A percentile compares a stretch with the other conserved stretches of the same genome.
These are phyloP conservation scores for Meiosimyza decipiens DNA, from an alignment of 2,888 invertebrate species.

Conservation along the genomic window DNA sequence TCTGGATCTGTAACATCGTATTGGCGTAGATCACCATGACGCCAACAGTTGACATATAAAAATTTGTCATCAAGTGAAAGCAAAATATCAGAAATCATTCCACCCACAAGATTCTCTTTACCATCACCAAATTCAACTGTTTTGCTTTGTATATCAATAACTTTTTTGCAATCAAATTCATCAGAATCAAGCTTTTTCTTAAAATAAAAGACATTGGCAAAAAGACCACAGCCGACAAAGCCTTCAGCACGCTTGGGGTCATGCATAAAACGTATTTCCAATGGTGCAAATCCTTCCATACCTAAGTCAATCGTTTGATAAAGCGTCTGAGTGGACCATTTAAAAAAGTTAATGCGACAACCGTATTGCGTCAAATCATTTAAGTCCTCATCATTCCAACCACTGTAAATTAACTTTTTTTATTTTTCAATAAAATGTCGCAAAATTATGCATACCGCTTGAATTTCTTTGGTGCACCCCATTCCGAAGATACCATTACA, in stretches of 20 bases:
- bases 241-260: conserved; percentile 87
- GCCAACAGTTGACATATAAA: conserved; percentile 91
- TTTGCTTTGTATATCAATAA: conserved; percentile 86
- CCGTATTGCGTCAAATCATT: conserved; percentile 78
- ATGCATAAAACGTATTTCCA: conserved; percentile 94
- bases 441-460: conserved; percentile 58
- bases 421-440: neutral
- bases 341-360: conserved; percentile 84
- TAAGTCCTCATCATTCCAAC: conserved; percentile 70
- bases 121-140: conserved; percentile 77
- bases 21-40: conserved; percentile 94
- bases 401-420: conserved; percentile 61
- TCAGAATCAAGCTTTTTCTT: conserved; percentile 63
- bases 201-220: conserved; percentile 83
- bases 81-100: conserved; percentile 92
- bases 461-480: conserved; percentile 90
- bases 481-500: conserved; percentile 90
- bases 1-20: conserved; percentile 89
- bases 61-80: conserved; percentile 94
- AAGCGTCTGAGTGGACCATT: conserved; percentile 85
- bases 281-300: conserved; percentile 84
- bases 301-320: conserved; percentile 90
- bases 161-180: conserved; percentile 85
- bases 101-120: conserved; percentile 70
- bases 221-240: conserved; percentile 89